A percentile compares a stretch with the other conserved stretches of the same genome.
phyloP scores from a whole-genome alignment of 1,140 invertebrate genomes.

The Parapsyche elsis region DNA sequence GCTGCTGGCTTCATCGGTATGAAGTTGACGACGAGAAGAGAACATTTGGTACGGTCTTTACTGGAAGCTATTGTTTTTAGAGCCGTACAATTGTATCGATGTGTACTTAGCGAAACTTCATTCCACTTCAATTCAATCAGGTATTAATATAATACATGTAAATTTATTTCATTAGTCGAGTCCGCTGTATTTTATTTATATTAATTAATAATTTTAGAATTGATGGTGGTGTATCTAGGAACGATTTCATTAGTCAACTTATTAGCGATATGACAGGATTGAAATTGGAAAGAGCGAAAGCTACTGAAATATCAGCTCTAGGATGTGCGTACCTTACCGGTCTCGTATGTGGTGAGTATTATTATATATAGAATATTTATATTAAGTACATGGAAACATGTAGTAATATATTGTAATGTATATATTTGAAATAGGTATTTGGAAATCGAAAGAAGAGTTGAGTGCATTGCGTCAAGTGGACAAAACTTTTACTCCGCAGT shows the following conservation, averaged over 20 bases:
- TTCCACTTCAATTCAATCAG: constrained; percentile 71
- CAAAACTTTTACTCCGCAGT: constrained; percentile 71
- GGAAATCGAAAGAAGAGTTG: constrained; percentile 77
- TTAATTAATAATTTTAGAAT: constrained; percentile 69
- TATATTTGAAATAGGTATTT: constrained; percentile 69
- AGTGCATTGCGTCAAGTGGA: constrained; percentile 70
- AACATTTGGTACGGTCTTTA: constrained; percentile 84
- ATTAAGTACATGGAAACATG: no score
- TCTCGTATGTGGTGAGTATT: constrained; percentile 74
- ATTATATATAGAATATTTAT: constrained; percentile 17
- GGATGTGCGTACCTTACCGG: constrained; percentile 87
- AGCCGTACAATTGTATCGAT: constrained; percentile 79
- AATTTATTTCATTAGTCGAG: not conserved
- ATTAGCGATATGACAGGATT: constrained; percentile 83
- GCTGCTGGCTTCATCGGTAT: constrained; percentile 88
- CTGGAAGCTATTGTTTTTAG: constrained; percentile 90
- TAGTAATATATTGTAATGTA: no score
- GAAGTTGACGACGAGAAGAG: constrained; percentile 79
- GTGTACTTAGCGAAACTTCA: constrained; percentile 74
- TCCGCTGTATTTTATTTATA: not conserved
- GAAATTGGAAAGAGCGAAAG: constrained; percentile 75
- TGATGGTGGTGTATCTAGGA: constrained; percentile 93
- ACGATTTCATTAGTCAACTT: constrained; percentile 90
- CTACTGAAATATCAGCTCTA: constrained; percentile 79
- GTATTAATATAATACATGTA: constrained; percentile 61